Conservation (phyloP, 1,140 invertebrate species). For the Drosophila ogumai region DNA sequence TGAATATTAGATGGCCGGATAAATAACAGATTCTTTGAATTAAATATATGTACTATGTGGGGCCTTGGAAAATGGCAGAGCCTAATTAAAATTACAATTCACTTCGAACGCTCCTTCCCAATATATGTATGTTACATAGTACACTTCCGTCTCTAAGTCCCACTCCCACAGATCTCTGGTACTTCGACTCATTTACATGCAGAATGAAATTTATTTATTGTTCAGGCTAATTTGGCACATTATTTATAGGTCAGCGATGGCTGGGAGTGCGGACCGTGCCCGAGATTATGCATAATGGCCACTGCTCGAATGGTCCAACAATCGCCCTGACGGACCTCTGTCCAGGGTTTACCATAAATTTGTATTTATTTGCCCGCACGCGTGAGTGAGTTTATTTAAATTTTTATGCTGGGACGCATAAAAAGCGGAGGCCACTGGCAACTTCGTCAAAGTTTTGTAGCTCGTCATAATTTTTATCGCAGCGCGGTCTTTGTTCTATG, state of each 20-base stretch:
- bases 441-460: constrained; percentile 58
- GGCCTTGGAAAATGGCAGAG: not conserved
- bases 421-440: constrained; percentile 33
- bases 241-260: constrained; percentile 69
- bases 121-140: no score
- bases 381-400: constrained; percentile 62
- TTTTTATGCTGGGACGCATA: constrained; percentile 54
- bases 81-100: constrained; percentile 35
- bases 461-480: constrained; percentile 68
- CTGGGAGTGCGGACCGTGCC: not conserved
- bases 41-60: not conserved
- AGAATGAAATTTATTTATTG: constrained; percentile 74
- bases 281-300: constrained; percentile 58
- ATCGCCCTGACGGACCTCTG: constrained; percentile 30
- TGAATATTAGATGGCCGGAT: constrained; percentile 14
- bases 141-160: not conserved
- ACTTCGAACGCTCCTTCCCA: not conserved
- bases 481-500: constrained; percentile 17
- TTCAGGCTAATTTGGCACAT: constrained; percentile 62
- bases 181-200: constrained; percentile 61
- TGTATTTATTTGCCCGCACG: constrained; percentile 66
- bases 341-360: constrained; percentile 47
- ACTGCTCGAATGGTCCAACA: constrained; percentile 45
- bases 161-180: constrained; percentile 16
- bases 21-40: not conserved